These are phyloP conservation scores for Drosophila busckii DNA, from an alignment of 1,140 invertebrate genomes.

Conservation along the genomic window DNA sequence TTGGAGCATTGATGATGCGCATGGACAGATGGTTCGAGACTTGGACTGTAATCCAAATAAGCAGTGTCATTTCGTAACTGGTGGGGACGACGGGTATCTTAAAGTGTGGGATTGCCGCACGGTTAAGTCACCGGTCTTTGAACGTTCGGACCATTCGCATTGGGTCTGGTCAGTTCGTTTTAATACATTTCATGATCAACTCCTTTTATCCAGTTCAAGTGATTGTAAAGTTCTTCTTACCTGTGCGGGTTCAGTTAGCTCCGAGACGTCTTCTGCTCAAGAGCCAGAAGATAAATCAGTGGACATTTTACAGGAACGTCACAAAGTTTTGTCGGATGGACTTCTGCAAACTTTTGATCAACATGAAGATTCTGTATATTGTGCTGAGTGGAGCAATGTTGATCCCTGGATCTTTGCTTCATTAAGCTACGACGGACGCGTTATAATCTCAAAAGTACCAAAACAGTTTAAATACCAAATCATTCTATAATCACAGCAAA, in stretches of 20 bases:
- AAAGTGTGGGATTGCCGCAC: conserved; percentile 98
- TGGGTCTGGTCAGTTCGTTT: conserved; percentile 97
- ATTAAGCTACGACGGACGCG: conserved; percentile 95
- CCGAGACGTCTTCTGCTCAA: conserved; percentile 80
- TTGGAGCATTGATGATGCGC: conserved; percentile 92
- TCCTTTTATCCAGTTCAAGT: conserved; percentile 96
- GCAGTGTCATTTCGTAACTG: conserved; percentile 95
- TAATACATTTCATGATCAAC: conserved; percentile 97
- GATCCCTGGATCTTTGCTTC: conserved; percentile 99
- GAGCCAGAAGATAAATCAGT: conserved; percentile 9
- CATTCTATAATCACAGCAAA: conserved; percentile 81
- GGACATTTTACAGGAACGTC: conserved; percentile 83
- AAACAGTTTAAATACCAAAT: conserved; percentile 95
- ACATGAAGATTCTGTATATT: conserved; percentile 99
- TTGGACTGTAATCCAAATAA: conserved; percentile 98
- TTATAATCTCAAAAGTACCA: conserved; percentile 95
- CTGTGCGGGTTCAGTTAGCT: conserved; percentile 92
- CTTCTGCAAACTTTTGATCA: conserved; percentile 93
- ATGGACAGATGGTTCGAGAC: conserved; percentile 92
- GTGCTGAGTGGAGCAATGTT: conserved; percentile 96
- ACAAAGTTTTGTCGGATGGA: conserved; percentile 79
- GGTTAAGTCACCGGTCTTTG: conserved; percentile 87
- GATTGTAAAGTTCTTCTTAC: conserved; percentile 94
- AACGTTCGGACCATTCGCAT: conserved; percentile 94
- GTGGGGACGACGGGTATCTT: conserved; percentile 95